Evolutionary conservation across 2,888 invertebrate species (phyloP).

Genomic region (Drosophila anomalata): DNA sequence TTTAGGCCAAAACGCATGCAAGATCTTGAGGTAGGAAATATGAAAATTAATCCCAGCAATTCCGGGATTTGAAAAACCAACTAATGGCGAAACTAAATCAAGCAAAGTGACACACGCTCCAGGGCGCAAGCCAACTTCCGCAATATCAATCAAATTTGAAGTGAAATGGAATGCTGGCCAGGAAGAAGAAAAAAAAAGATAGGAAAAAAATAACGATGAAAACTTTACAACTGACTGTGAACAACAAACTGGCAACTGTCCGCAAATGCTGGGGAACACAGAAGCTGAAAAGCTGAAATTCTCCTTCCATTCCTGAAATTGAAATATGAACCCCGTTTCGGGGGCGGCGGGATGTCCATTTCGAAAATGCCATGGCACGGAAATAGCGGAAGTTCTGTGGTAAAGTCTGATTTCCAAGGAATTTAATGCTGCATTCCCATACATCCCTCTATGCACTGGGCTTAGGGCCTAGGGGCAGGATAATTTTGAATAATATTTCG

Average conservation of each 20-base stretch:
- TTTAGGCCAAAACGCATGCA: neutral
- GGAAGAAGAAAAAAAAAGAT: slow-evolving; percentile 6
- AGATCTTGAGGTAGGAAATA: neutral
- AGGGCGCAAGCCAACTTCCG: slow-evolving; percentile 65
- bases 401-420: slow-evolving; percentile 28
- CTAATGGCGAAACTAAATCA: slow-evolving; percentile 45
- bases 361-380: slow-evolving; percentile 41
- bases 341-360: slow-evolving; percentile 20
- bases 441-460: neutral
- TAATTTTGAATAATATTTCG: slow-evolving; percentile 1
- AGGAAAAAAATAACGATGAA: slow-evolving; percentile 5
- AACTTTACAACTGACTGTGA: slow-evolving; percentile 17
- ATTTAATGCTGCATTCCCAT: slow-evolving; percentile 20
- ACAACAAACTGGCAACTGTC: slow-evolving; percentile 17
- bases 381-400: slow-evolving; percentile 55
- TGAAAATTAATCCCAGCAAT: slow-evolving; percentile 19
- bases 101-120: slow-evolving; percentile 49
- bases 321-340: slow-evolving; percentile 65
- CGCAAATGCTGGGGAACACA: slow-evolving; percentile 33
- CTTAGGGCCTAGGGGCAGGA: slow-evolving; percentile 1
- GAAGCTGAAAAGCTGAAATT: slow-evolving; percentile 17
- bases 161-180: slow-evolving; percentile 25
- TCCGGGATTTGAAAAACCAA: slow-evolving; percentile 4
- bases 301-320: slow-evolving; percentile 63
- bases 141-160: slow-evolving; percentile 68